Percentiles rank a stretch among this genome's conserved stretches.
These are phyloP conservation scores for Lagorchestes hirsutus DNA, from an alignment of 2,797 vertebrate species.

Conservation along the genomic window DNA sequence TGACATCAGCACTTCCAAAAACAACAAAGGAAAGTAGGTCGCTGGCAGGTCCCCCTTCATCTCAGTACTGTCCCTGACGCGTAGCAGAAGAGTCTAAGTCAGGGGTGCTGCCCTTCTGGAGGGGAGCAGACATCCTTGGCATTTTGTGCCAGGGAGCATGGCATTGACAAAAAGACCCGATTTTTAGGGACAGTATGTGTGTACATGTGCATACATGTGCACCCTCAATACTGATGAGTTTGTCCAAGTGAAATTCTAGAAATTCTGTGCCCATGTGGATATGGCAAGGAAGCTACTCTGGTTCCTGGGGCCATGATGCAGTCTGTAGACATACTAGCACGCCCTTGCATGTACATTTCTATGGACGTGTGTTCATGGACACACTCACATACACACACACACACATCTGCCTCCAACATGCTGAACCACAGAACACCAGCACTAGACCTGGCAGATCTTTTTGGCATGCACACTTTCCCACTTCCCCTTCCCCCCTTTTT, in stretches of 20 bases:
- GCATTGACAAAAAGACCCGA: not conserved
- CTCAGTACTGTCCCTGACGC: constrained; percentile 1
- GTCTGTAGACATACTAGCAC: constrained; percentile 6
- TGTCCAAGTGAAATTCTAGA: accelerated
- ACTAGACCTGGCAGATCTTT: not conserved
- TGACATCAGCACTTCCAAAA: constrained; percentile 86
- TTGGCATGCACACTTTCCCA: constrained; percentile 11
- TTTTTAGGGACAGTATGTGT: not conserved
- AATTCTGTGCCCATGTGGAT: not conserved
- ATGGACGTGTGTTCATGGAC: not conserved
- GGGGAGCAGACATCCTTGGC: not conserved
- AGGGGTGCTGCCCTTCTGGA: not conserved
- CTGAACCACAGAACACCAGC: not conserved
- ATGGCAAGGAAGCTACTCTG: not conserved
- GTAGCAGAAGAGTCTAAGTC: not conserved
- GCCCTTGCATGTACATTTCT: not conserved
- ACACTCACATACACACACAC: not conserved
- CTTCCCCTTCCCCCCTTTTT: constrained; percentile 37
- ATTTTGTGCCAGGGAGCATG: not conserved
- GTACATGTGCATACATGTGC: not conserved
- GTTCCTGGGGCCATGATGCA: not conserved
- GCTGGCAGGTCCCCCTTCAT: constrained; percentile 76
- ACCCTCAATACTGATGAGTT: accelerated
- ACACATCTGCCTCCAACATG: not conserved
- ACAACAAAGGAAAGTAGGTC: constrained; percentile 88